Percentiles rank a stretch among this genome's conserved stretches.
phyloP scores from a whole-genome alignment of 2,113 vertebrate species.

The Notiomystis cincta region DNA sequence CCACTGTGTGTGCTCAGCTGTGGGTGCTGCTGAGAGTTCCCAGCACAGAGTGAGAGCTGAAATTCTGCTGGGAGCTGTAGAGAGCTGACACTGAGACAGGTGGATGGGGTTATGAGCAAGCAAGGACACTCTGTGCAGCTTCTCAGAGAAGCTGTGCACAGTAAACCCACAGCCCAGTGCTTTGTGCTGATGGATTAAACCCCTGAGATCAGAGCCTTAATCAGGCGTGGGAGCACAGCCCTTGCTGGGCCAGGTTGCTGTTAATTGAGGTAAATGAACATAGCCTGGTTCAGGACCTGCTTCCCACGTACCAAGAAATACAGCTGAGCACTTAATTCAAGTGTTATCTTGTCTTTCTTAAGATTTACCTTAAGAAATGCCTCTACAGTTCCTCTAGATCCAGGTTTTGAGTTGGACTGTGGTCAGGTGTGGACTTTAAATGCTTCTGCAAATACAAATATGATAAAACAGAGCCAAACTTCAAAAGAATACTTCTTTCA shows the following conservation, averaged over 20 bases:
- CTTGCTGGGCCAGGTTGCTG: neutral
- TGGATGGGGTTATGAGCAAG: accelerated
- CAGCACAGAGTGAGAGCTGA: neutral
- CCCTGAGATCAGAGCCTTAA: neutral
- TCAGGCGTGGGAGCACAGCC: neutral
- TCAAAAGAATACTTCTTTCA: neutral
- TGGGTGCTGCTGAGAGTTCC: neutral
- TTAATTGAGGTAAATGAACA: neutral
- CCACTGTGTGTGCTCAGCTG: neutral
- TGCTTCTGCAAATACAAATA: neutral
- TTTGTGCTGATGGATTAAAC: neutral
- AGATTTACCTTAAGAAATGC: neutral
- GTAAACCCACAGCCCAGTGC: neutral
- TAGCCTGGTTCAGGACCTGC: neutral
- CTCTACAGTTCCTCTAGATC: neutral
- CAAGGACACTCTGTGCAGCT: neutral
- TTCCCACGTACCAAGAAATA: neutral
- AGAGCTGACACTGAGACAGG: neutral
- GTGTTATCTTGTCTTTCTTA: neutral
- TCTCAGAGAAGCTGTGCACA: neutral
- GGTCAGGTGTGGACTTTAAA: neutral
- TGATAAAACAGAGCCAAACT: neutral
- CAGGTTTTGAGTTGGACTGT: neutral
- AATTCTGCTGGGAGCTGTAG: neutral
- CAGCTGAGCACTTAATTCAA: neutral